phyloP scores from a whole-genome alignment of 2,113 vertebrate species.

The Brevimyrus niger region DNA sequence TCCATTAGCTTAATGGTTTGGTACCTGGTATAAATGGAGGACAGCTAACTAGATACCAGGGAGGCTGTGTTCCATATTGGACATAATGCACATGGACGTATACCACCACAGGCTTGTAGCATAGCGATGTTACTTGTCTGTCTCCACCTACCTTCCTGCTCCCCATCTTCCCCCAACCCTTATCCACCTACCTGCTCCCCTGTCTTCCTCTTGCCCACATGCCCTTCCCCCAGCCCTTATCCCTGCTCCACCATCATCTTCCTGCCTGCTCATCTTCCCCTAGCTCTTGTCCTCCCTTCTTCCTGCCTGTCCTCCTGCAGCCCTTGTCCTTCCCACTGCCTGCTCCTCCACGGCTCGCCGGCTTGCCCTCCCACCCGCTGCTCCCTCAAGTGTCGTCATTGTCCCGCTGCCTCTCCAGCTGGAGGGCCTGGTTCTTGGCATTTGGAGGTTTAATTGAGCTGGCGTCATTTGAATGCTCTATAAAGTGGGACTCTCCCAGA shows the following conservation, averaged over 20 bases:
- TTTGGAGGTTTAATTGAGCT: constrained; percentile 50
- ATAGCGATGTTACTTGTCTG: neutral
- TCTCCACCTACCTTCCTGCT: neutral
- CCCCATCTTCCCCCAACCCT: neutral
- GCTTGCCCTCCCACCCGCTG: constrained; percentile 18
- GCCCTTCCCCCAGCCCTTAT: neutral
- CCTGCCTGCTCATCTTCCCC: neutral
- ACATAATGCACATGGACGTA: neutral
- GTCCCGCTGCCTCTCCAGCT: neutral
- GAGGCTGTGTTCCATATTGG: neutral
- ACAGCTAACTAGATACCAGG: neutral
- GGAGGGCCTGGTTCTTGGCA: constrained; percentile 40
- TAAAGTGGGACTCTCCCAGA: constrained; percentile 41
- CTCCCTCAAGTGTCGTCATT: constrained; percentile 21
- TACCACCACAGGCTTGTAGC: neutral
- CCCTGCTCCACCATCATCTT: neutral
- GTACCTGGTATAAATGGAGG: neutral
- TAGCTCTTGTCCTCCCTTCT: neutral
- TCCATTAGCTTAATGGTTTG: neutral
- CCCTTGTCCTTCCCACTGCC: neutral
- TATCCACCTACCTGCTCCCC: neutral
- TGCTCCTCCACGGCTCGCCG: neutral
- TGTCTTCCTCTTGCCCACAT: neutral
- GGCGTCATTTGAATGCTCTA: constrained; percentile 43
- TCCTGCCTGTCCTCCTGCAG: neutral